Percentiles rank a stretch among this genome's conserved stretches.
These are phyloP conservation scores for Decapterus maruadsi DNA, from an alignment of 2,797 vertebrate genomes.

Conservation along the genomic window DNA sequence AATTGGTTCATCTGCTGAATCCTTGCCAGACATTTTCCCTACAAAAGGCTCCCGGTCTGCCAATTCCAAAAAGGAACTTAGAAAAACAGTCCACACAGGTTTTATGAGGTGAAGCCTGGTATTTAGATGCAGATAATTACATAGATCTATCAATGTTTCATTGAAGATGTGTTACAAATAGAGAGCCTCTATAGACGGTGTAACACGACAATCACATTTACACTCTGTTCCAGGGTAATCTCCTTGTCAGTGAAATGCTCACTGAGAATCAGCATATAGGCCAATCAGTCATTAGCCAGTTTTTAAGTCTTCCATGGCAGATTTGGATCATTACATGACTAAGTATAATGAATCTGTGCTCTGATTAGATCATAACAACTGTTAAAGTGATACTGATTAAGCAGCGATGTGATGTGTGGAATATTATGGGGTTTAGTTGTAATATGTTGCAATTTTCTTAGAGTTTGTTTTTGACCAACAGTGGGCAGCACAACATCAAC, in stretches of 20 bases:
- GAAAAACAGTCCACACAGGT: neutral
- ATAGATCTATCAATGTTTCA: neutral
- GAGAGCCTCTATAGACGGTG: neutral
- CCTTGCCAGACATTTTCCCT: conserved; percentile 25
- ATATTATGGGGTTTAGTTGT: neutral
- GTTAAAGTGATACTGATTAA: neutral
- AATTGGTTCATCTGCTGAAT: conserved; percentile 50
- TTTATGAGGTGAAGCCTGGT: neutral
- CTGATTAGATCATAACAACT: neutral
- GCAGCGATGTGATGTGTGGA: neutral
- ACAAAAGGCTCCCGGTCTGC: conserved; percentile 19
- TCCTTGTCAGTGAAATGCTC: neutral
- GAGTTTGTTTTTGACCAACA: too few species aligned
- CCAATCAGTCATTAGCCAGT: neutral
- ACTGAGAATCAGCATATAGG: neutral
- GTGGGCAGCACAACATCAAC: too few species aligned
- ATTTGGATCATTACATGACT: neutral
- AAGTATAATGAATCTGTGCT: neutral
- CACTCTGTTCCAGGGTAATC: neutral
- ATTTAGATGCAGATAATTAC: neutral
- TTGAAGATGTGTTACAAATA: neutral
- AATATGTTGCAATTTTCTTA: neutral
- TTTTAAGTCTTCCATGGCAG: neutral
- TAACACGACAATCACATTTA: neutral
- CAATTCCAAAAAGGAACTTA: neutral